Base-by-base conservation (phyloP, 2,888 invertebrate species). In the Microplitis deprimator region DNA sequence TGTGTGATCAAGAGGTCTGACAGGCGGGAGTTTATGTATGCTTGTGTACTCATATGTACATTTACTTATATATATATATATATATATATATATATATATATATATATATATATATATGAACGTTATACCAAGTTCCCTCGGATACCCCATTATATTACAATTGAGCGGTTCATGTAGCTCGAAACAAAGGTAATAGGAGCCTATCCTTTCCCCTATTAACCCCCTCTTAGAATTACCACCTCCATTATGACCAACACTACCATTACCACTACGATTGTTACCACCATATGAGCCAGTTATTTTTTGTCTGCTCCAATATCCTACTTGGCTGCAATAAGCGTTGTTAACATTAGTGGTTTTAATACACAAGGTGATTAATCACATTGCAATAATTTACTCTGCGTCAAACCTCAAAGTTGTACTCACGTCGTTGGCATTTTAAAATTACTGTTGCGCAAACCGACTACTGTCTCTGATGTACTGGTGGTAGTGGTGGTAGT, bases 351-450 rank as follows among this genome's bases (percentile, higher is more conserved):
- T 65, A 38, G 20, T 62, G 17, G 38, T 67, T 13, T 29, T n/a
- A n/a, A 68, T 68, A 41, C 38, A 16, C 16, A n/a, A 40, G 62
- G 62, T 20, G 62, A 67, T 67, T 67, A 67, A 67, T 67, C 67
- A 20, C 20, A 62, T 6, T n/a, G 62, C 17, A 20, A 16, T 16
- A 16, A 16, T 62, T 17, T 10, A 68, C 10, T 67, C 38, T 6
- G 13, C 40, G 38, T 41, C n/a, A 68, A 40, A 16, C 41, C 38
- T 68, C 16, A 40, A 41, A 29, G 29, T 29, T 29, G 40, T 40
- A 77, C 74, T 79, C 79, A 78, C 69, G 79, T 76, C 75, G 75
- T 75, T 81, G 81, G 80, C 80, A 81, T 81, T 81, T 81, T 68
- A 74, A 81, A 75, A 71, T 80, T 81, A 68, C 80, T 64, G 8